These are phyloP conservation scores for Quadroppia sp. DNA, from an alignment of 2,888 invertebrate species.

Conservation along the genomic window DNA sequence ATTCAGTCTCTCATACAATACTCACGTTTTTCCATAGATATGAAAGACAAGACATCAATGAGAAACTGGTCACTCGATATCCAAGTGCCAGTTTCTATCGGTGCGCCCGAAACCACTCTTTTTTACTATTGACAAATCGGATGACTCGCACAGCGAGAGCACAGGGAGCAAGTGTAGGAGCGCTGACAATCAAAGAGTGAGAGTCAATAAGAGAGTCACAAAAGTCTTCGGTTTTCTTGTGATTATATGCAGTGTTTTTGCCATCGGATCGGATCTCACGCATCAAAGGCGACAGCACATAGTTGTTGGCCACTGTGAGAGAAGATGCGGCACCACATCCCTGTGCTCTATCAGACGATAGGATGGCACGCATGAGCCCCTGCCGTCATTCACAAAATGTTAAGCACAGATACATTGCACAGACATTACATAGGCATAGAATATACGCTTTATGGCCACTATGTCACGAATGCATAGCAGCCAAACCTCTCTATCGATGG, in stretches of 20 bases:
- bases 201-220: not conserved
- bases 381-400: not conserved
- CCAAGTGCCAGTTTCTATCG: not conserved
- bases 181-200: not conserved
- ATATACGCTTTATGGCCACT: slow-evolving; percentile 12
- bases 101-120: not conserved
- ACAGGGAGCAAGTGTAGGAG: not conserved
- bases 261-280: not conserved
- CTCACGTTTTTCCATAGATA: slow-evolving; percentile 37
- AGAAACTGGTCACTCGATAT: not conserved
- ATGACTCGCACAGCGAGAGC: not conserved
- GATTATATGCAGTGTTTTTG: slow-evolving; percentile 24
- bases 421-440: not conserved
- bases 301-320: slow-evolving; percentile 8
- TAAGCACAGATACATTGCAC: slow-evolving; percentile 18
- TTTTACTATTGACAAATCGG: not conserved
- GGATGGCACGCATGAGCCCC: slow-evolving; percentile 31
- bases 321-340: slow-evolving; percentile 18
- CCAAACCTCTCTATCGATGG: slow-evolving; percentile 28
- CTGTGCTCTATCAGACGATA: slow-evolving; percentile 25
- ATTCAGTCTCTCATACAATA: not conserved
- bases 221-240: not conserved
- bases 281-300: slow-evolving; percentile 18
- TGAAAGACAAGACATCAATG: not conserved
- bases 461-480: slow-evolving; percentile 25